These are phyloP conservation scores for Formicarius rufipectus DNA, from an alignment of 2,113 vertebrate species.

Conservation along the genomic window DNA sequence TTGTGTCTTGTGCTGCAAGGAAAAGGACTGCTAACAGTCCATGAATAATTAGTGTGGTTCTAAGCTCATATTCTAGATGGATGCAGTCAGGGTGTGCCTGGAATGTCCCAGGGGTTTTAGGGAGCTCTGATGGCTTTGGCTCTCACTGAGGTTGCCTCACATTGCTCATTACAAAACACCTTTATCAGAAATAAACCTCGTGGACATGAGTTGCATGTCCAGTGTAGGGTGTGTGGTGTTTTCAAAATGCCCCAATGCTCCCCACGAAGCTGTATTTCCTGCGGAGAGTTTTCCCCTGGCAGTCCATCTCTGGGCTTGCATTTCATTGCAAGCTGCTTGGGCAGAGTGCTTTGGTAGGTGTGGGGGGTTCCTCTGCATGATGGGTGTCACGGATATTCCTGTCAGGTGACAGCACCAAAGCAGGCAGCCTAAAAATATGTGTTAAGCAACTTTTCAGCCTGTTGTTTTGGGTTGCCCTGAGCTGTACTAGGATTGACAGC, in stretches of 20 bases:
- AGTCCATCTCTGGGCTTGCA: neutral
- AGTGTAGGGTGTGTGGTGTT: rapidly evolving
- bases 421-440: too few species aligned
- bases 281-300: rapidly evolving
- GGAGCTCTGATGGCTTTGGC: neutral
- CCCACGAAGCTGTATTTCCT: rapidly evolving
- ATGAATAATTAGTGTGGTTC: neutral
- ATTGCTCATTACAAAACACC: neutral
- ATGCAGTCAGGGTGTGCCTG: neutral
- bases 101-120: neutral
- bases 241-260: neutral
- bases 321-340: neutral
- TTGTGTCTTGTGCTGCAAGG: neutral
- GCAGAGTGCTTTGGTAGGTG: neutral
- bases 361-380: neutral
- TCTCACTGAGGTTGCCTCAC: neutral
- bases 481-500: too few species aligned
- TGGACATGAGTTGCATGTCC: neutral
- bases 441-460: too few species aligned
- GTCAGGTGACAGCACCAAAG: neutral
- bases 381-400: rapidly evolving
- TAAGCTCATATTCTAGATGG: neutral
- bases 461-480: too few species aligned
- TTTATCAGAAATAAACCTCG: neutral
- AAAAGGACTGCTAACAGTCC: neutral